A percentile compares a stretch with the other conserved stretches of the same genome.
Evolutionary conservation across 2,888 invertebrate species (phyloP).

Genomic region (Diploptera punctata): DNA sequence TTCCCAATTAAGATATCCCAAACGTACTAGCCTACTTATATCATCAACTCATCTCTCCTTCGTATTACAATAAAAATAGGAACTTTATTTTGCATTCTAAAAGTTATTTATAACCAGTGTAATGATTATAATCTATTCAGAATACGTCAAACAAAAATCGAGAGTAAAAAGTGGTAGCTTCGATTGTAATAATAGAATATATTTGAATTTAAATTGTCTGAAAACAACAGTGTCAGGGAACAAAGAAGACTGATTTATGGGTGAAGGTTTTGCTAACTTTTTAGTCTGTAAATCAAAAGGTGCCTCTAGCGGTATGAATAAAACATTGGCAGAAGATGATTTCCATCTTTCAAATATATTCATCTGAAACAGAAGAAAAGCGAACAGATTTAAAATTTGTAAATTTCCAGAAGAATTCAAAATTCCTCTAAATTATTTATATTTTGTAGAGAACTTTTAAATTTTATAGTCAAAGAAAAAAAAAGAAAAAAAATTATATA

Average conservation of each 20-base stretch:
- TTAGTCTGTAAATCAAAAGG: neutral
- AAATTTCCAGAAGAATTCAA: no score
- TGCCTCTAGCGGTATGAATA: neutral
- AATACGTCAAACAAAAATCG: neutral
- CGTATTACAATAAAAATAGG: no score
- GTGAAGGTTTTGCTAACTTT: neutral
- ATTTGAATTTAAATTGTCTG: neutral
- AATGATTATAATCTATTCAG: constrained; percentile 6
- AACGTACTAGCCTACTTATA: no score
- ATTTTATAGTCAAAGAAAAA: no score
- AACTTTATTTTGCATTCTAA: neutral
- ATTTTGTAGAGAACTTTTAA: no score
- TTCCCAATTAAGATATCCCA: neutral
- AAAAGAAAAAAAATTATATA: no score
- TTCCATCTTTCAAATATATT: no score
- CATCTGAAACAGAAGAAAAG: no score
- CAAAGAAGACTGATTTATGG: neutral
- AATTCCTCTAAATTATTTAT: no score
- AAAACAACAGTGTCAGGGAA: neutral
- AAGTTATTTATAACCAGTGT: neutral
- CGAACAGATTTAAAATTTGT: no score
- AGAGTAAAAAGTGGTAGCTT: neutral
- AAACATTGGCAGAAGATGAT: neutral
- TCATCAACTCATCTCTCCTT: neutral
- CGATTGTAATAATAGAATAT: neutral